Evolutionary conservation across 1,140 invertebrate species (phyloP).

Genomic region (Drosophila bifasciata): DNA sequence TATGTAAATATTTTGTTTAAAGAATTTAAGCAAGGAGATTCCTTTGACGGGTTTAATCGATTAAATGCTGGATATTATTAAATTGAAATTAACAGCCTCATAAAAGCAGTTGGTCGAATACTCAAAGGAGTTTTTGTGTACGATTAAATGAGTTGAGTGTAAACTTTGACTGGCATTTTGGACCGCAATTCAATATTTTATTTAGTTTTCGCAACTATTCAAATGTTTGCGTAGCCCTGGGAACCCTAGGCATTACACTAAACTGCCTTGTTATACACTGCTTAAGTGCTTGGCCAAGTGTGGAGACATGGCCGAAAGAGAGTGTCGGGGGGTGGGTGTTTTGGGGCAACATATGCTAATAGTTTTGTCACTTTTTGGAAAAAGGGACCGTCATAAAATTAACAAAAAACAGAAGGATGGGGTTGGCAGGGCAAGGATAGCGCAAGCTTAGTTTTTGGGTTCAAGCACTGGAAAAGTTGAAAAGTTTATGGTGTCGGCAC

Average conservation of each 20-base stretch:
- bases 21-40: too few species aligned
- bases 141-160: conserved; percentile 28
- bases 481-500: conserved; percentile 48
- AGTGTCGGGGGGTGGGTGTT: neutral
- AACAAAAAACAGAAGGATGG: conserved; percentile 16
- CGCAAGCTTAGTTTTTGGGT: conserved; percentile 8
- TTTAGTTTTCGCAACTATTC: conserved; percentile 48
- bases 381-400: conserved; percentile 54
- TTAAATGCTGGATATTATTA: too few species aligned
- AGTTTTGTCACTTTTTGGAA: conserved; percentile 51
- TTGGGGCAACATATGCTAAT: conserved; percentile 47
- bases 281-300: conserved; percentile 45
- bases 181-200: conserved; percentile 53
- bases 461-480: conserved; percentile 54
- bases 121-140: conserved; percentile 24
- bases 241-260: conserved; percentile 48
- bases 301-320: neutral
- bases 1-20: too few species aligned
- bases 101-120: conserved; percentile 19
- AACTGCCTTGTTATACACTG: conserved; percentile 60
- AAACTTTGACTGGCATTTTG: conserved; percentile 35
- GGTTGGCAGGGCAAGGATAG: neutral
- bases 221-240: conserved; percentile 36
- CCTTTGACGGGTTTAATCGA: too few species aligned
- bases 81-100: too few species aligned